Percentiles rank a stretch among this genome's conserved stretches.
Evolutionary conservation across 2,797 vertebrate species (phyloP).

Genomic region (Odontamblyopus lacepedii): DNA sequence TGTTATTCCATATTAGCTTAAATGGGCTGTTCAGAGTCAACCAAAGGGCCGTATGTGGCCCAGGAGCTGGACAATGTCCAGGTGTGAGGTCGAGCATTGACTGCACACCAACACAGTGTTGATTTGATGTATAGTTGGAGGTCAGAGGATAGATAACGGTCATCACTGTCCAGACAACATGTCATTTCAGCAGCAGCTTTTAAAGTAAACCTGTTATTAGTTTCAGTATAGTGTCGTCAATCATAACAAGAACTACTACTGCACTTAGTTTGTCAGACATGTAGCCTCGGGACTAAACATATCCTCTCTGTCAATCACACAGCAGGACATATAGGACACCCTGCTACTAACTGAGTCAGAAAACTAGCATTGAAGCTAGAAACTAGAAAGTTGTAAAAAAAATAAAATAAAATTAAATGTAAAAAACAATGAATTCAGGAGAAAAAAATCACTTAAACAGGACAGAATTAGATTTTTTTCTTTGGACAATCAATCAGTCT

Average conservation of each 20-base stretch:
- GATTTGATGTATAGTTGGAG: background rate
- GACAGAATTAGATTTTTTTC: no score
- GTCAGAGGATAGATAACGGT: background rate
- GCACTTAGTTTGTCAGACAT: background rate
- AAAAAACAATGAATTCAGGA: no score
- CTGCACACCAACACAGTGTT: background rate
- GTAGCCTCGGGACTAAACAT: background rate
- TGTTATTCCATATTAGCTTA: no score
- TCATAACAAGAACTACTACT: background rate
- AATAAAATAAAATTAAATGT: no score
- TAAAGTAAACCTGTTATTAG: background rate
- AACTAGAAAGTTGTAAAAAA: no score
- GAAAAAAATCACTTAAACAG: no score
- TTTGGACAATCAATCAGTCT: no score
- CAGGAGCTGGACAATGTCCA: no score
- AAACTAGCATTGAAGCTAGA: no score
- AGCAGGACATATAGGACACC: background rate
- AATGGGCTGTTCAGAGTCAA: no score
- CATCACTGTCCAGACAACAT: background rate
- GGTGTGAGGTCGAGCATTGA: background rate
- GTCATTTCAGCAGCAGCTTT: background rate
- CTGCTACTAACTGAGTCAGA: no score
- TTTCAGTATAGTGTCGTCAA: background rate
- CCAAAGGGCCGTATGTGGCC: no score
- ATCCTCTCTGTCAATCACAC: background rate